Base-by-base conservation (phyloP, 2,113 vertebrate genomes). In the Hucho hucho region DNA sequence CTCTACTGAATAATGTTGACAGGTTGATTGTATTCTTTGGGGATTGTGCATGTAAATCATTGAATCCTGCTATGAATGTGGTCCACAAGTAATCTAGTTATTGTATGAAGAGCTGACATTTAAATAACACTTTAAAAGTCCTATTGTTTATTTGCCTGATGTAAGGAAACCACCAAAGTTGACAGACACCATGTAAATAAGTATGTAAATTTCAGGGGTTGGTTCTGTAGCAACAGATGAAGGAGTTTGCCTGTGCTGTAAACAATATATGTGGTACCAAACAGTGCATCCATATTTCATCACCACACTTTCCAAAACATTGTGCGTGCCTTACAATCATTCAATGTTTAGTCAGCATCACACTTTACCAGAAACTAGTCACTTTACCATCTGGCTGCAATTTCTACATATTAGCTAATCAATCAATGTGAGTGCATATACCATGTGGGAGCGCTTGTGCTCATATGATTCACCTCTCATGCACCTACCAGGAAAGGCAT, bases 381-480 rank as follows among this genome's bases (percentile, higher is more conserved):
- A 79, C 66, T 82, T 77, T 71, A 26, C 82, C 81, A 87, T 79
- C 88, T 87, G 83, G 75, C 67, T 43, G 43, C 59, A 75, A 47
- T 74, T 76, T 75, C 47, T 43, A 43, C 72, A 69, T 47, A 69
- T 75, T 87, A 79, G 46, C 29, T 56, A 75, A 84, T 87, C 72
- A 79, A 68, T 85, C 84, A 79, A 3, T n/a, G 64, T 47, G 70
- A 77, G 80, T 53, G 75, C 78, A 67, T 6, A 1, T 32, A 75
- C 64, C 71, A 74, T 65, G 75, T 77, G 68, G 58, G 26, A 75
- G 49, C 6, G 16, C 46, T 58, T 49, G 28, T 32, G 20, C 64
- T 68, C n/a, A 22, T 59, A n/a, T 22, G 58, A n/a, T n/a, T 59
- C 16, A n/a, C 58, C 18, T 61, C 58, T 61, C n/a, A 11, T n/a